Evolutionary conservation across 2,888 invertebrate genomes (phyloP).

Genomic region (Sturmia bella): DNA sequence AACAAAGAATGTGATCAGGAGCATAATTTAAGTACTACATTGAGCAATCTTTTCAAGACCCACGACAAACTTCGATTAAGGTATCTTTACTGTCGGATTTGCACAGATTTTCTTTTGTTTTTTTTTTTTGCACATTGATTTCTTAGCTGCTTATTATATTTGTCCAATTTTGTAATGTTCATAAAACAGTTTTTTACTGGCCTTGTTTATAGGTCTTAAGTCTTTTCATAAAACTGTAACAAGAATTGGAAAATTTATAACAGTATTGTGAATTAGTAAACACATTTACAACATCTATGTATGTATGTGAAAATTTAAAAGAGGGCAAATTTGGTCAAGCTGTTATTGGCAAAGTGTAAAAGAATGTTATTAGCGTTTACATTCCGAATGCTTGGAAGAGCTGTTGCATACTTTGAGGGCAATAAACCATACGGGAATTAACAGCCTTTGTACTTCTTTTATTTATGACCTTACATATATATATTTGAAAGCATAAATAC

Average conservation of each 20-base stretch:
- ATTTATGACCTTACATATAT: too few relatives aligned
- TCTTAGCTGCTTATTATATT: not conserved
- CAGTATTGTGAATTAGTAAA: constrained; percentile 54
- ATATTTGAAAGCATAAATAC: too few relatives aligned
- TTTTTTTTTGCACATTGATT: too few relatives aligned
- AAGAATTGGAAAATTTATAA: constrained; percentile 20
- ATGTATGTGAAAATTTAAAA: not conserved
- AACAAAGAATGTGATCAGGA: too few relatives aligned
- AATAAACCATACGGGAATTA: not conserved
- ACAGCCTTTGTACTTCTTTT: too few relatives aligned
- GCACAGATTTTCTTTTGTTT: too few relatives aligned
- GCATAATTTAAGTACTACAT: too few relatives aligned
- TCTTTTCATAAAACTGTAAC: not conserved
- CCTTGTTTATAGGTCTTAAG: constrained; percentile 6
- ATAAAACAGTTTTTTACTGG: not conserved
- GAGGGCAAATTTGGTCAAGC: not conserved
- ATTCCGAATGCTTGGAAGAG: not conserved
- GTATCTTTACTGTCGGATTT: too few relatives aligned
- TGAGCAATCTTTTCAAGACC: too few relatives aligned
- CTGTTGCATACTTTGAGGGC: not conserved
- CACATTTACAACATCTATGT: constrained; percentile 41
- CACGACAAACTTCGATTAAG: too few relatives aligned
- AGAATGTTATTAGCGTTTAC: not conserved
- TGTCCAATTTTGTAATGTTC: constrained; percentile 6
- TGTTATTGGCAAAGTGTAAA: constrained; percentile 5